A percentile compares a stretch with the other conserved stretches of the same genome.
Evolutionary conservation across 2,113 vertebrate species (phyloP).

Genomic region (Dascyllus trimaculatus): DNA sequence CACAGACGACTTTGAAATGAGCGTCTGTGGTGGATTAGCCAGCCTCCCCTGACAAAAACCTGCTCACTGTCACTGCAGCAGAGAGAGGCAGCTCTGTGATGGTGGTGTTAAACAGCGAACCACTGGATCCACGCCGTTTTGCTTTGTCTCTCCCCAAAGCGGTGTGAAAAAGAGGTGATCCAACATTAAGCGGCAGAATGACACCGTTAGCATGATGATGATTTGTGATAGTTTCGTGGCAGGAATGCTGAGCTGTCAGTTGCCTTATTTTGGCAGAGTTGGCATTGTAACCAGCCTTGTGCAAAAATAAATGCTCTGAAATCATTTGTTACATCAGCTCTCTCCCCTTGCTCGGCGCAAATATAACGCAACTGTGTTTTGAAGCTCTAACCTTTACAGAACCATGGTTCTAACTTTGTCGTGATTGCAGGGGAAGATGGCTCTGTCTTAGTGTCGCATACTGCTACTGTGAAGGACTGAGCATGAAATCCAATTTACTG

Average conservation of each 20-base stretch:
- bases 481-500: conserved; percentile 83
- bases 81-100: conserved; percentile 38
- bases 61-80: conserved; percentile 35
- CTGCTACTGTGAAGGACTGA: conserved; percentile 75
- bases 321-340: conserved; percentile 12
- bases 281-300: conserved; percentile 18
- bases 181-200: conserved; percentile 39
- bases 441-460: conserved; percentile 68
- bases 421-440: conserved; percentile 55
- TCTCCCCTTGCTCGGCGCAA: background rate
- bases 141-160: conserved; percentile 20
- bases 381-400: conserved; percentile 52
- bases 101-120: conserved; percentile 26
- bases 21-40: conserved; percentile 59
- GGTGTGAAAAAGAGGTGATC: conserved; percentile 21
- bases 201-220: conserved; percentile 14
- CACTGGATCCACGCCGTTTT: conserved; percentile 16
- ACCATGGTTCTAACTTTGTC: conserved; percentile 56
- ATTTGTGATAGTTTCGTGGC: conserved; percentile 28
- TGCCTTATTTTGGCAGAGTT: conserved; percentile 23
- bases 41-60: conserved; percentile 28
- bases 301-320: conserved; percentile 21
- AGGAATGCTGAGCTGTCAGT: conserved; percentile 31
- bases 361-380: conserved; percentile 27
- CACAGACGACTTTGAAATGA: conserved; percentile 62